Base-by-base conservation (phyloP, 2,113 vertebrate genomes). In the Xyrauchen texanus region DNA sequence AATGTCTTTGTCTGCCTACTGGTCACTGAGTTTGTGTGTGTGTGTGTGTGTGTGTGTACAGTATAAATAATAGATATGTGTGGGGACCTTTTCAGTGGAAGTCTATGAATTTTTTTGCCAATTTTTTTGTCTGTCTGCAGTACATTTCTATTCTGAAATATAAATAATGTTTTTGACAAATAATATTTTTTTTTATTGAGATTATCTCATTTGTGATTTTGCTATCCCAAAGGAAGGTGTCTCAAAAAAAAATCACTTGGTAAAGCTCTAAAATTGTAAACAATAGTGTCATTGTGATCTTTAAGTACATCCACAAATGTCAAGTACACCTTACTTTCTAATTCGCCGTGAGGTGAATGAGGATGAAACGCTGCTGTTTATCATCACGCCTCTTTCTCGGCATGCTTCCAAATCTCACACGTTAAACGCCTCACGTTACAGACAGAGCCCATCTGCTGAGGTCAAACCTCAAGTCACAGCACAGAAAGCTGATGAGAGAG, bases 361-460 rank as follows among this genome's bases (percentile, higher is more conserved):
- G 44, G 73, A 65, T 76, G 13, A 76, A 76, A 76, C 13, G 8
- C 16, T 10, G 12, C 60, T 7, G 21, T 53, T 65, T 65, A 76
- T 53, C 61, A 11, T 44, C 51, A 3, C 9, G 12, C 3, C 4
- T 75, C 61, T 15, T 65, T 55, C 74, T 53, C 74, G 65, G 60
- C 74, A 42, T 65, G 74, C 74, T 21, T 76, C 13, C 74, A 45
- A 55, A 76, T 66, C 62, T 76, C 60, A 64, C 57, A 34, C 74
- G 13, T 52, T 76, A 21, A 49, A 64, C 4, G 6, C 0, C 62
- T 8, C 15, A 11, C 74, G 10, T 52, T 55, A 76, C 74, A 66
- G 62, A 42, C 47, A 45, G 74, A 65, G 74, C 74, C 74, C 74
- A 76, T 76, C 74, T 76, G 74, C 72, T 45, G 74, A 76, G 61